Conservation (phyloP, 2,888 invertebrate species). For the Hecatera dysodea region DNA sequence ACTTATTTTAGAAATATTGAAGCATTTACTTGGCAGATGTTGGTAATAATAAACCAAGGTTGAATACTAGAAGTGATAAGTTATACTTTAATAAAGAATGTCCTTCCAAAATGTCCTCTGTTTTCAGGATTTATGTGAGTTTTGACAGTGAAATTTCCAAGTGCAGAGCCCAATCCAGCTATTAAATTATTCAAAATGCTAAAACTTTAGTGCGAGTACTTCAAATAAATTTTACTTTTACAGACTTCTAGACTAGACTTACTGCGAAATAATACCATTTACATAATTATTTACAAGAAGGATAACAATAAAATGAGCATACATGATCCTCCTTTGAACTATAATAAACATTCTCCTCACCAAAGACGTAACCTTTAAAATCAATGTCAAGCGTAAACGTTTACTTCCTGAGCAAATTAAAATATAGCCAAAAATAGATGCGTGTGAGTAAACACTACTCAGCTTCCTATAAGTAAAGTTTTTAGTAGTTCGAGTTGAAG, state of each 20-base stretch:
- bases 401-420: conserved; percentile 16
- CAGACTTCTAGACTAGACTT: conserved; percentile 2
- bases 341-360: not conserved
- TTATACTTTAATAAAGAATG: conserved; percentile 27
- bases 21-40: conserved; percentile 25
- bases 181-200: not conserved
- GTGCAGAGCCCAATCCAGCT: not conserved
- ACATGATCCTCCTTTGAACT: not conserved
- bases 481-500: not conserved
- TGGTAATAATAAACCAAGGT: conserved; percentile 15
- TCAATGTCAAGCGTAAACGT: conserved; percentile 23
- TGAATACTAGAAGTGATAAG: conserved; percentile 11
- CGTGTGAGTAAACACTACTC: not conserved
- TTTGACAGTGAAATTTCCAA: conserved; percentile 20
- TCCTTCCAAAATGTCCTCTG: conserved; percentile 15
- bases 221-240: not conserved
- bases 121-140: not conserved
- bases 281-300: not conserved
- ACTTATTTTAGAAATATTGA: conserved; percentile 27
- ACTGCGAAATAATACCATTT: not conserved
- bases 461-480: not conserved
- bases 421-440: conserved; percentile 18
- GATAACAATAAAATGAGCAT: not conserved
- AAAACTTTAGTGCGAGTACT: not conserved
- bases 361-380: not conserved